Evolutionary conservation across 1,140 invertebrate species (phyloP).

Genomic region (Drosophila pachea): DNA sequence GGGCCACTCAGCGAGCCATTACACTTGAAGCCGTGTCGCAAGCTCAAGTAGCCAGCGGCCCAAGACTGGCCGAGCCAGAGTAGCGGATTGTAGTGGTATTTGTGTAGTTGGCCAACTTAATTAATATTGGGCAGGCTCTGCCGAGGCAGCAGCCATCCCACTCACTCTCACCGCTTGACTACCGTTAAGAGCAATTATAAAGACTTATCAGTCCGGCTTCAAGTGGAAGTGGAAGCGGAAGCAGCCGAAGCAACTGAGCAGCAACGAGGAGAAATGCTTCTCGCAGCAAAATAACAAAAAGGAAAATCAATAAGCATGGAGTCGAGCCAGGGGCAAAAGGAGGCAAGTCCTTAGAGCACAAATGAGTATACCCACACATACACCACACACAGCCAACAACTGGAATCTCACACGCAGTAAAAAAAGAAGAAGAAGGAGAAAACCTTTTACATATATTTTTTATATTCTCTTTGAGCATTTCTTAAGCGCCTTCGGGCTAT

Average conservation of each 20-base stretch:
- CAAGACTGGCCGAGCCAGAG: conserved; percentile 1
- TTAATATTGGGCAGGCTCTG: conserved; percentile 48
- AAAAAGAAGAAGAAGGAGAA: conserved; percentile 25
- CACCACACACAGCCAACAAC: conserved; percentile 28
- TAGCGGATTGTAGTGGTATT: too few species aligned
- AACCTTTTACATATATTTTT: conserved; percentile 47
- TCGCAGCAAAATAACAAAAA: conserved; percentile 26
- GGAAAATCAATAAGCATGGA: conserved; percentile 65
- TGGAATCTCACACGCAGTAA: conserved; percentile 16
- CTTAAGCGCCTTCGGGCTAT: conserved; percentile 63
- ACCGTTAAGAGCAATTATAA: conserved; percentile 71
- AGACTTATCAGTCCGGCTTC: conserved; percentile 57
- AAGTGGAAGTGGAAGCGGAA: conserved; percentile 45
- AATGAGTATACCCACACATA: conserved; percentile 44
- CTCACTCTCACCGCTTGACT: background rate
- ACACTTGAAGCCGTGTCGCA: conserved; percentile 37
- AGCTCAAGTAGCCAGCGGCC: conserved; percentile 18
- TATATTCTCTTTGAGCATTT: conserved; percentile 45
- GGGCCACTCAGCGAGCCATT: conserved; percentile 49
- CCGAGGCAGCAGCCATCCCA: background rate
- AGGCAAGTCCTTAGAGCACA: conserved; percentile 35
- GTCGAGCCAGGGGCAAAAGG: conserved; percentile 39
- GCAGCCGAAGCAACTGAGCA: conserved; percentile 32
- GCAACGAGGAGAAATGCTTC: conserved; percentile 19
- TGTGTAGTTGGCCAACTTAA: conserved; percentile 60